Evolutionary conservation across 2,113 vertebrate species (phyloP).

Genomic region (Lepus timidus): DNA sequence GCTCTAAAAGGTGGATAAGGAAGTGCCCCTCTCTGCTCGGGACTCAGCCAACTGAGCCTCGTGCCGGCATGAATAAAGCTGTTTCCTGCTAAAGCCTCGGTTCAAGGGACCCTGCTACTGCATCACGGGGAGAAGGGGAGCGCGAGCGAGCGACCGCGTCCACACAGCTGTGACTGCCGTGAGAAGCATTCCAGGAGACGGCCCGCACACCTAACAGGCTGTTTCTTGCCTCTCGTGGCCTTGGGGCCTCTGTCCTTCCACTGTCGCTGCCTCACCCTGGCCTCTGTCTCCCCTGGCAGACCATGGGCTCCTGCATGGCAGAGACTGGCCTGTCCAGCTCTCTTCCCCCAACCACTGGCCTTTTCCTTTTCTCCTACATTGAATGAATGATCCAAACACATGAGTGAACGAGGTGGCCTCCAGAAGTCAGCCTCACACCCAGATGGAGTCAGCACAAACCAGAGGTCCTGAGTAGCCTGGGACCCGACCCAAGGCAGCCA

Average conservation of each 20-base stretch:
- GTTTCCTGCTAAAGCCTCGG: too few species aligned
- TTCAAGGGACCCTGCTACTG: too few species aligned
- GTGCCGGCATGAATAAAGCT: too few species aligned
- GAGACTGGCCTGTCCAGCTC: background rate
- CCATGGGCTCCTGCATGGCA: background rate
- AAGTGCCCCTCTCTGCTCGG: too few species aligned
- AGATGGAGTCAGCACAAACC: background rate
- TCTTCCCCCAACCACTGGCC: background rate
- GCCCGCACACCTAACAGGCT: background rate
- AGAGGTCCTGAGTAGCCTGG: background rate
- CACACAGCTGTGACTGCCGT: background rate
- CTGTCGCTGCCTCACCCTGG: too few species aligned
- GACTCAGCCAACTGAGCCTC: too few species aligned
- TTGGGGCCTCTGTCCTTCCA: background rate
- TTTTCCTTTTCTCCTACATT: background rate
- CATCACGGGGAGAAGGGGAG: too few species aligned
- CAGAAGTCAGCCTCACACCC: slow-evolving; percentile 67
- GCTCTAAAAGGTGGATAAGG: too few species aligned
- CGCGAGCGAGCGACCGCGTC: too few species aligned
- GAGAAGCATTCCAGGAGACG: background rate
- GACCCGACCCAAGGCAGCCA: too few species aligned
- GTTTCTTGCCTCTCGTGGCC: background rate
- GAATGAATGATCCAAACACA: background rate
- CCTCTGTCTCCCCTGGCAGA: background rate
- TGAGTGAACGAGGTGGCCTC: slow-evolving; percentile 52